These are phyloP conservation scores for Paguma larvata DNA, from an alignment of 2,797 vertebrate genomes.

Conservation along the genomic window DNA sequence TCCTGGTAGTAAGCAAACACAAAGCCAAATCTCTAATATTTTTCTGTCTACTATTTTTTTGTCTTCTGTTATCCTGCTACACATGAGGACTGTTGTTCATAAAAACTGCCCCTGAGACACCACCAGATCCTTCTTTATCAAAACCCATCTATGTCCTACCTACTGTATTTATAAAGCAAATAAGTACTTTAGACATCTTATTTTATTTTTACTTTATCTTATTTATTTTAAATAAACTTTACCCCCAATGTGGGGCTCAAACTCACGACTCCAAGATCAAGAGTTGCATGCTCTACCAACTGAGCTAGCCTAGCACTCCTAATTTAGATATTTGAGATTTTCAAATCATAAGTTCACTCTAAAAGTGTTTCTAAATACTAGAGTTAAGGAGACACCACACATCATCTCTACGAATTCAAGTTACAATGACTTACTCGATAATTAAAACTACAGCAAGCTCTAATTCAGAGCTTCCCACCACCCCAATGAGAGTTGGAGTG, in stretches of 20 bases:
- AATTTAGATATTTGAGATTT: conserved; percentile 10
- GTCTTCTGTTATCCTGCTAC: background rate
- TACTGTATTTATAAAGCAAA: conserved; percentile 7
- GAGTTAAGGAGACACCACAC: background rate
- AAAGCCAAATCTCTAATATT: background rate
- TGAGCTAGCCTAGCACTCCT: background rate
- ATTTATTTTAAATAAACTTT: background rate
- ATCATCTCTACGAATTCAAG: background rate
- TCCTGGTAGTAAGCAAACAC: background rate
- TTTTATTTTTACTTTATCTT: background rate
- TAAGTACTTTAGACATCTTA: background rate
- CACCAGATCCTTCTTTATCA: background rate
- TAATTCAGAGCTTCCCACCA: background rate
- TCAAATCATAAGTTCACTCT: conserved; percentile 17
- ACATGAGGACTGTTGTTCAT: background rate
- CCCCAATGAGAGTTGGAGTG: background rate
- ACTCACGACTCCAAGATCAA: background rate
- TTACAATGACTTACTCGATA: background rate
- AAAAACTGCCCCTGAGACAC: background rate
- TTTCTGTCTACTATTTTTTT: background rate
- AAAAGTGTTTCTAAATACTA: background rate
- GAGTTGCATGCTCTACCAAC: background rate
- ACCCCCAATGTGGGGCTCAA: background rate
- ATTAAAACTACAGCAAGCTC: background rate
- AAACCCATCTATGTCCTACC: background rate